Evolutionary conservation across 2,113 vertebrate genomes (phyloP).

Genomic region (Gallinago media): DNA sequence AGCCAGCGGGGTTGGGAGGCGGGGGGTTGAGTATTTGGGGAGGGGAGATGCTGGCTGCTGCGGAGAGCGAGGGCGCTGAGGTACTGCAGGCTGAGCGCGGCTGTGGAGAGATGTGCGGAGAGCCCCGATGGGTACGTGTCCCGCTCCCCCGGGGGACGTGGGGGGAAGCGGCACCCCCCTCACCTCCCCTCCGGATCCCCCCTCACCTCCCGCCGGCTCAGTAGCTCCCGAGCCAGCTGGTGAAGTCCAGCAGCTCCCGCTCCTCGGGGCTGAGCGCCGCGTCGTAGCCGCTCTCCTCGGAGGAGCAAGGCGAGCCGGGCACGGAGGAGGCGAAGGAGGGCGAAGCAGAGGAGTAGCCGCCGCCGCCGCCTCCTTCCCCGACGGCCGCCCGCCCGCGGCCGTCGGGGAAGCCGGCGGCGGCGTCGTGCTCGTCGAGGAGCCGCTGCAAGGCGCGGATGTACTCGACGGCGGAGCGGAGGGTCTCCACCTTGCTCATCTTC

Average conservation of each 20-base stretch:
- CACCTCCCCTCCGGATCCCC: not conserved
- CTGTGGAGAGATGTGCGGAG: not conserved
- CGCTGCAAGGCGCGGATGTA: conserved; percentile 94
- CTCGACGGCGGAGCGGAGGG: conserved; percentile 92
- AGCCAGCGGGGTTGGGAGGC: not conserved
- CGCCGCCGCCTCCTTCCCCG: conserved; percentile 44
- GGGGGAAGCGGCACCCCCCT: not conserved
- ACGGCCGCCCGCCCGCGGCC: conserved; percentile 79
- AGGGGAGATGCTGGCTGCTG: not conserved
- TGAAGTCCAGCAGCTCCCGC: conserved; percentile 91
- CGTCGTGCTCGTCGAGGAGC: conserved; percentile 91
- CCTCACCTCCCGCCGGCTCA: conserved; percentile 72
- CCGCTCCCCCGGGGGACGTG: not conserved
- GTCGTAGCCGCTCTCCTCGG: conserved; percentile 90
- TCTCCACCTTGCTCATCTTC: conserved; percentile 99
- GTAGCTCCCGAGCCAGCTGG: conserved; percentile 91
- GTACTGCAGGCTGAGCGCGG: not conserved
- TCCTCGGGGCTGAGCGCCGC: conserved; percentile 89
- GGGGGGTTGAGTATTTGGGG: not conserved
- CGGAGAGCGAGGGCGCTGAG: not conserved
- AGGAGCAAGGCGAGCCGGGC: conserved; percentile 91
- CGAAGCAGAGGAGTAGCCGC: conserved; percentile 77
- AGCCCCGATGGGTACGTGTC: not conserved
- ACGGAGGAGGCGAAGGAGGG: conserved; percentile 82
- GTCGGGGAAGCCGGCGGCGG: conserved; percentile 84